Base-by-base conservation (phyloP, 2,797 vertebrate genomes). In the Anabacerthia variegaticeps region DNA sequence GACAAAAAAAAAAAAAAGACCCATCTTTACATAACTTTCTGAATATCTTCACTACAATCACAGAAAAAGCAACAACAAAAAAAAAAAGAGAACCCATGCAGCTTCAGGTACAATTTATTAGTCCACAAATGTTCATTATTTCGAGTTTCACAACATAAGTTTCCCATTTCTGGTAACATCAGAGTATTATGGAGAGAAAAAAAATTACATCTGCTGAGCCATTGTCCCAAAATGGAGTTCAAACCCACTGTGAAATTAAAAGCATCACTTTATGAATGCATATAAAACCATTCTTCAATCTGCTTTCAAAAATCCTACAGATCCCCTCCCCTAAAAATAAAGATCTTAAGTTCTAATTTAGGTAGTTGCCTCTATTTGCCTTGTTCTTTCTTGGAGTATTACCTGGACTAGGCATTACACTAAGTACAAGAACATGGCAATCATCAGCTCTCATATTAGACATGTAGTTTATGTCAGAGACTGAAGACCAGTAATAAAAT, bases 201-300 rank as follows among this genome's bases (percentile, higher is more conserved):
- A 48, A n/a, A 61, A 69, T 7, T 1, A n/a, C 14, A 44, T 7
- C 24, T 66, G 48, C 15, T 26, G 37, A 92, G 55, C 16, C 14
- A 65, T 16, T 13, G 43, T 2, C 7, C 8, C 23, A 36, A 61
- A 30, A 56, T 1, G 3, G 24, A 0, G 3, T 54, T 65, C n/a
- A 84, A 92, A 86, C 49, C 7, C 22, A 59, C 19, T 10, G 54
- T 2, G 23, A 62, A 84, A 89, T 46, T 39, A 34, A 63, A 84
- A 34, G 8, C 51, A 7, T 39, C 21, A 14, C 49, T 87, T 68
- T 9, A 69, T 14, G 17, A 77, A 74, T 0, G 1, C 16, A 49
- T 28, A 75, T 28, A 75, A 89, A 88, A 28, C 2, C 8, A 34
- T 44, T 62, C 9, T 62, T 67, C 24, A 69, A 28, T 16, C 6